Conservation (phyloP, 2,888 invertebrate genomes). For the Dasypolia templi region DNA sequence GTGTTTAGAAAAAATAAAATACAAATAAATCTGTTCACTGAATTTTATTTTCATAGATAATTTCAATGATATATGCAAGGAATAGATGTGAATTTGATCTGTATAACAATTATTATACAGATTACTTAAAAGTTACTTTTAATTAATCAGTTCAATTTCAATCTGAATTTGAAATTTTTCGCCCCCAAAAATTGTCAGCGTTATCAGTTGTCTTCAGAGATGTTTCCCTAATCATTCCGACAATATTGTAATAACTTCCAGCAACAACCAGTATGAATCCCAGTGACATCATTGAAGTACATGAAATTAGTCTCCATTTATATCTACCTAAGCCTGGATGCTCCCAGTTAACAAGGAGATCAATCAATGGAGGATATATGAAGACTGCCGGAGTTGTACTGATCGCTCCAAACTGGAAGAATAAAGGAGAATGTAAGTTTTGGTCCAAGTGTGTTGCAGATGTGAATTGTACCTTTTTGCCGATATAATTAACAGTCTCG, state of each 20-base stretch:
- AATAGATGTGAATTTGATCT: too few species aligned
- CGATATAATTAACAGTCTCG: too few species aligned
- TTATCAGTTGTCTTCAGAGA: not conserved
- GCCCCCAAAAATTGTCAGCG: not conserved
- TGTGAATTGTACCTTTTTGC: too few species aligned
- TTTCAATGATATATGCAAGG: too few species aligned
- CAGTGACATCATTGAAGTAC: conserved; percentile 61
- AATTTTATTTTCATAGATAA: not conserved
- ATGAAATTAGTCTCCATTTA: conserved; percentile 73
- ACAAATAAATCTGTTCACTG: conserved; percentile 7
- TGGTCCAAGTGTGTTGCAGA: too few species aligned
- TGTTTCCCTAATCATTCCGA: conserved; percentile 55
- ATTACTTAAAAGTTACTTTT: too few species aligned
- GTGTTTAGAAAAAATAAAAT: conserved; percentile 85
- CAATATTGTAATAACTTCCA: conserved; percentile 70
- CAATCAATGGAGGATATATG: conserved; percentile 78
- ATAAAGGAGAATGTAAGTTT: too few species aligned
- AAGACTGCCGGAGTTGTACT: conserved; percentile 75
- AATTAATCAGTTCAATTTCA: not conserved
- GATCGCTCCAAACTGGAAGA: conserved; percentile 75
- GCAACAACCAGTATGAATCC: conserved; percentile 62
- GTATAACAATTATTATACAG: too few species aligned
- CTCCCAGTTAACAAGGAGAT: conserved; percentile 74
- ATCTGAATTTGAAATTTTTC: not conserved
- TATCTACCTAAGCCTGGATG: conserved; percentile 73